These are phyloP conservation scores for Casuarius casuarius DNA, from an alignment of 2,113 vertebrate genomes.

Conservation along the genomic window DNA sequence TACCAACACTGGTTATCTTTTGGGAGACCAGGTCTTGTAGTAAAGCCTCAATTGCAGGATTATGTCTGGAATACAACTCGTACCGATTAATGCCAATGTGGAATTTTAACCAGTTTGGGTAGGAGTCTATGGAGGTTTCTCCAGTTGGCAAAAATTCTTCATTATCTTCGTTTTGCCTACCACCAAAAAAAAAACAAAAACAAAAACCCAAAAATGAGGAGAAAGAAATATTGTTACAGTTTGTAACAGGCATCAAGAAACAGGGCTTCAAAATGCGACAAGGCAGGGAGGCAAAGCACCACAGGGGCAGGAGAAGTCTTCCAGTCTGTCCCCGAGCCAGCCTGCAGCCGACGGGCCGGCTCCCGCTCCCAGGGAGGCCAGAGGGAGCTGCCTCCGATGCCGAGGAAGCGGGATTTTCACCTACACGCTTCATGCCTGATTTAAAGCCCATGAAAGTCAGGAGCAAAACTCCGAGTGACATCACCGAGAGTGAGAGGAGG, in stretches of 20 bases:
- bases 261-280: not conserved
- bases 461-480: not conserved
- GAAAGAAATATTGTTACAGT: not conserved
- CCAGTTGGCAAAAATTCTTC: constrained; percentile 87
- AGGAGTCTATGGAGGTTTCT: constrained; percentile 86
- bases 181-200: not conserved
- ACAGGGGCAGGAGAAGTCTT: not conserved
- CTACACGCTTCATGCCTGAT: not conserved
- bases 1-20: constrained; percentile 97
- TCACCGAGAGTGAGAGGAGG: not conserved
- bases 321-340: rapidly evolving
- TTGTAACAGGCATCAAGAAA: not conserved
- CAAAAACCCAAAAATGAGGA: not conserved
- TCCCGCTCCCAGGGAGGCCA: not conserved
- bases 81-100: constrained; percentile 98
- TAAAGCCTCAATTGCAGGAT: constrained; percentile 90
- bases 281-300: not conserved
- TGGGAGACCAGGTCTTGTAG: constrained; percentile 91
- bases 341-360: not conserved
- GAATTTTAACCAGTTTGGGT: constrained; percentile 98
- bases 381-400: not conserved
- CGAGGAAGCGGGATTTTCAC: not conserved
- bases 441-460: not conserved
- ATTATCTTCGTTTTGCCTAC: constrained; percentile 87
- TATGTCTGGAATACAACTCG: constrained; percentile 93